phyloP scores from a whole-genome alignment of 2,113 vertebrate genomes.

The Brachyhypopomus gauderio region DNA sequence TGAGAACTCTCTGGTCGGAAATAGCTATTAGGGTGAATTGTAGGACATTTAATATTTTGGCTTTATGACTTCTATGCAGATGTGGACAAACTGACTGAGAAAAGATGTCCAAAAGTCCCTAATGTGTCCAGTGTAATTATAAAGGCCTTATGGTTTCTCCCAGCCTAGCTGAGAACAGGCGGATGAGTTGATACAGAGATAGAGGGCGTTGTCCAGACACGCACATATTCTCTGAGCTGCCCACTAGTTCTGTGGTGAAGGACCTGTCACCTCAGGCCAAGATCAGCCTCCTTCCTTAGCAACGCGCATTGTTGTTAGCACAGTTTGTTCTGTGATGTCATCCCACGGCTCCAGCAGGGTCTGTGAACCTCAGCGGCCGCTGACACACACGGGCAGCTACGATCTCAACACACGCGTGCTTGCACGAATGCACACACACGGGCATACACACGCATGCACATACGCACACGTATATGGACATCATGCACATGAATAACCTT shows the following conservation, averaged over 20 bases:
- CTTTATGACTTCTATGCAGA: constrained; percentile 61
- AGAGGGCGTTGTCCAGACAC: constrained; percentile 48
- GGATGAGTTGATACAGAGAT: constrained; percentile 15
- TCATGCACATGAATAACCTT: background rate
- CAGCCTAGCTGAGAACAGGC: constrained; percentile 26
- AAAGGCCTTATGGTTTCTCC: constrained; percentile 3
- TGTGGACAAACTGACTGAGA: constrained; percentile 60
- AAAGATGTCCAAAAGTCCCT: constrained; percentile 54
- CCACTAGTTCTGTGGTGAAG: background rate
- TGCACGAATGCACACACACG: constrained; percentile 10
- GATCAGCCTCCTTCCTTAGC: constrained; percentile 60
- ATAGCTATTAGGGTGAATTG: constrained; percentile 56
- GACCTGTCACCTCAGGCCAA: constrained; percentile 33
- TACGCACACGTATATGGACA: constrained; percentile 45
- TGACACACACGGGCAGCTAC: background rate
- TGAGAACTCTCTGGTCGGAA: constrained; percentile 9
- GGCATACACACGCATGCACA: background rate
- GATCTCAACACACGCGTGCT: constrained; percentile 43
- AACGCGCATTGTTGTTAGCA: constrained; percentile 70
- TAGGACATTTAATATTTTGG: constrained; percentile 49
- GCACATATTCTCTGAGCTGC: constrained; percentile 19
- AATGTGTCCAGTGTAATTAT: constrained; percentile 29
- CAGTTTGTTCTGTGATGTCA: constrained; percentile 76
- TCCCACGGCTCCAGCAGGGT: constrained; percentile 56
- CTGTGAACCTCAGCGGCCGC: constrained; percentile 51